phyloP scores from a whole-genome alignment of 1,140 invertebrate genomes.

The Drosophila arawakana region DNA sequence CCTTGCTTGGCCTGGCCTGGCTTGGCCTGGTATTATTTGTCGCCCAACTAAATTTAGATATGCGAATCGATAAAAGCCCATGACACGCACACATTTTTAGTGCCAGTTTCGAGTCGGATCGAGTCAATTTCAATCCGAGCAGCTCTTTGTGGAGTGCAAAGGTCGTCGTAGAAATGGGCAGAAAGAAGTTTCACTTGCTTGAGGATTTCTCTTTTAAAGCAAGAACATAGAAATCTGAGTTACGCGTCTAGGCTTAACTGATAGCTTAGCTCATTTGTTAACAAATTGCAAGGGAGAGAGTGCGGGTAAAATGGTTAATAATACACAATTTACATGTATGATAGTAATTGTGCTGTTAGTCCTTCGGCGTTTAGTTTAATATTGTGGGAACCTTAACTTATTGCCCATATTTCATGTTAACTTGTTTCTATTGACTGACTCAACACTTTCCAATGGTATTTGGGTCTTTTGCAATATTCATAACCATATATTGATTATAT shows the following conservation, averaged over 20 bases:
- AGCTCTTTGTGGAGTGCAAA: constrained; percentile 9
- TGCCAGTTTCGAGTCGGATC: constrained; percentile 40
- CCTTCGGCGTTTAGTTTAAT: constrained; percentile 2
- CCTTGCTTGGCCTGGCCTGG: background rate
- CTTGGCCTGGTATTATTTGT: constrained; percentile 48
- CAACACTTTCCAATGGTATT: constrained; percentile 3
- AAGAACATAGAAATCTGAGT: constrained; percentile 2
- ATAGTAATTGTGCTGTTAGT: constrained; percentile 1
- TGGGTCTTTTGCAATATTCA: constrained; percentile 45
- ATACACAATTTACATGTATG: constrained; percentile 10
- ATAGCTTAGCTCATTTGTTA: constrained; percentile 25
- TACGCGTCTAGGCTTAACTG: background rate
- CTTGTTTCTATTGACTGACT: constrained; percentile 7
- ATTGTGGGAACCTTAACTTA: constrained; percentile 65
- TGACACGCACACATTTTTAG: constrained; percentile 74
- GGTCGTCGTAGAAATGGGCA: background rate
- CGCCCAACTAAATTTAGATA: constrained; percentile 75
- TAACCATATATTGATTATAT: constrained; percentile 67
- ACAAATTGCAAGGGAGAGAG: background rate
- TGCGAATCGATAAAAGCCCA: constrained; percentile 70
- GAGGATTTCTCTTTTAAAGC: constrained; percentile 12
- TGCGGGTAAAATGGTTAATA: background rate
- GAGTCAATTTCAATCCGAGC: background rate
- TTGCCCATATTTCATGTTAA: constrained; percentile 29
- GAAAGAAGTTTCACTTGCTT: constrained; percentile 22